Conservation (phyloP, 2,797 vertebrate species). For the Bradypus variegatus region DNA sequence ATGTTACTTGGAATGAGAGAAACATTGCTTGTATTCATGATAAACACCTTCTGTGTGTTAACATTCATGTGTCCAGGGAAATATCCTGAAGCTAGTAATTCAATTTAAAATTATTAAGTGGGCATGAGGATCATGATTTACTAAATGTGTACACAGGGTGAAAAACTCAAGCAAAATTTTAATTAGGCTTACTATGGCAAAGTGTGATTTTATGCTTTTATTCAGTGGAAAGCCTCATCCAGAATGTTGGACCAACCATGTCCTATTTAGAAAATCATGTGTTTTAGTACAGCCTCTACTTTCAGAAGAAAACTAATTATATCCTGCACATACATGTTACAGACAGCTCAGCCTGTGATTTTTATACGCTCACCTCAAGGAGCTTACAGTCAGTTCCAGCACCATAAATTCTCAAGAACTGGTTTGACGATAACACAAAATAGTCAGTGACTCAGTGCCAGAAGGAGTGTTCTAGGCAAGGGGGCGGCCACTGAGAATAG, state of each 20-base stretch:
- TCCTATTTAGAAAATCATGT: constrained; percentile 11
- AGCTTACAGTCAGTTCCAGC: constrained; percentile 23
- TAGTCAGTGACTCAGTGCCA: not conserved
- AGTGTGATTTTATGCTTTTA: not conserved
- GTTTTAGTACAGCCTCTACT: constrained; percentile 34
- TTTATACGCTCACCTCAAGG: not conserved
- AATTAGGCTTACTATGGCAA: not conserved
- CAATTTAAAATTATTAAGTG: constrained; percentile 10
- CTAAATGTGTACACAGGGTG: not conserved
- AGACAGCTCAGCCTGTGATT: constrained; percentile 3
- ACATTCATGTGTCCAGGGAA: not conserved
- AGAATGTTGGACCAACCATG: constrained; percentile 1
- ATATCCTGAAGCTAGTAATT: not conserved
- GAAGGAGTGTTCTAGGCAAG: not conserved
- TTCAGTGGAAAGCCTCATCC: not conserved
- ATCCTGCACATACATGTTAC: not conserved
- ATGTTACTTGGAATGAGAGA: not conserved
- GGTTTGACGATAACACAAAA: not conserved
- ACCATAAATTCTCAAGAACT: constrained; percentile 25
- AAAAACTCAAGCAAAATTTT: not conserved
- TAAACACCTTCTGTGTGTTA: not conserved
- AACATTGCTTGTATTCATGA: not conserved
- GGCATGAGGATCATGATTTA: not conserved
- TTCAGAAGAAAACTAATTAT: constrained; percentile 34
- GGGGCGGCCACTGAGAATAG: not conserved